Conservation (phyloP, 2,888 invertebrate species). For the Epirrhoe alternata region DNA sequence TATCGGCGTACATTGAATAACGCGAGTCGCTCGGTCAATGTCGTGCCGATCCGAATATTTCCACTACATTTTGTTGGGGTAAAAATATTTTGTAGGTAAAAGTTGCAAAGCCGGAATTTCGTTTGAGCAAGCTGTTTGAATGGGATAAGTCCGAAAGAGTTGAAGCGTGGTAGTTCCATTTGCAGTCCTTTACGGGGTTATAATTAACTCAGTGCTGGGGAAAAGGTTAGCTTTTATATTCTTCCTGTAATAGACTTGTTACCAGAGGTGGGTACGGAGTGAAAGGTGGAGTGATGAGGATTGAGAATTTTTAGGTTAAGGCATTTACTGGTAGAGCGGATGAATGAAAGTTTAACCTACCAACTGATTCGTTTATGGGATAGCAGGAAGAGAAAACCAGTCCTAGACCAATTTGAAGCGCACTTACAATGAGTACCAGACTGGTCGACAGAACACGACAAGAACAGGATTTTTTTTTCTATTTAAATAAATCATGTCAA, state of each 20-base stretch:
- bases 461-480: no score
- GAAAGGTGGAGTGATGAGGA: no score
- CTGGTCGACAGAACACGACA: no score
- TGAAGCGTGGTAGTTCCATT: constrained; percentile 25
- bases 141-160: neutral
- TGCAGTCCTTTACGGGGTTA: neutral
- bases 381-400: no score
- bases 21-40: constrained; percentile 53
- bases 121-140: constrained; percentile 23
- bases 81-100: constrained; percentile 45
- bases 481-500: no score
- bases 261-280: neutral
- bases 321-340: no score
- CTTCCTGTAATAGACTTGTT: neutral
- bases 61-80: constrained; percentile 46
- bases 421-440: no score
- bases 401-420: no score
- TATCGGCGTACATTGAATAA: constrained; percentile 51
- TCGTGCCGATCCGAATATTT: constrained; percentile 50
- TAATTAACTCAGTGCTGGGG: neutral
- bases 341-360: no score
- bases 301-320: no score
- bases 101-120: constrained; percentile 26
- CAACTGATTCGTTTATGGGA: no score
- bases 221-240: neutral